Evolutionary conservation across 2,113 vertebrate species (phyloP), one percentile per base, ranked within the genome.

Genomic region (Strix aluco): DNA sequence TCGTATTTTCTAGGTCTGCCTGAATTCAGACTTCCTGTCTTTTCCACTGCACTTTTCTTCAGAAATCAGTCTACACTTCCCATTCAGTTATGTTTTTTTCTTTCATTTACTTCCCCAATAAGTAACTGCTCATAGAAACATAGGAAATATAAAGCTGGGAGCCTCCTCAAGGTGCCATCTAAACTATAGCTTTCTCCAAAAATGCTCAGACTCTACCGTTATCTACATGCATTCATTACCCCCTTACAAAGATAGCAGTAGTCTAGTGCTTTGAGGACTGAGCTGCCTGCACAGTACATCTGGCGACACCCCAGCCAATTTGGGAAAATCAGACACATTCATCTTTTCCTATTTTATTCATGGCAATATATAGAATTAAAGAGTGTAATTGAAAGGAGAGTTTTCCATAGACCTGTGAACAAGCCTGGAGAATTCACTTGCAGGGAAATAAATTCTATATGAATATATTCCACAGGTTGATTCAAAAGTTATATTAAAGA

Each of bases 51-150:
- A 62, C 51, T 81, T 91, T 77, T 85, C 81, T 91, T 66, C 86
- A 94, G 58, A 90, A 96, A 94, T 87, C 91, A 75, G 29, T 70
- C 78, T 49, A 90, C 44, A 47, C 70, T 89, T 96, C 84, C 67
- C 47, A 80, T 54, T 91, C 66, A 47, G 70, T 77, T 89, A 46
- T 66, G 69, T 26, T 23, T 58, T 93, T 95, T 88, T 54, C 55
- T 89, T 95, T 62, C 29, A 32, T 93, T 94, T 90, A 55, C n/a
- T 88, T 94, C 42, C 86, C 36, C 67, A 77, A 4, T 40, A 73
- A 80, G 38, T 14, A 82, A 62, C 22, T 92, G 36, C 62, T 91
- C 58, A 62, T 59, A 72, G 49, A 96, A 92, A 82, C 5, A 23
- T 14, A 87, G 32, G 61, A 95, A 88, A 91, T 44, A 62, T 8